Evolutionary conservation across 2,797 vertebrate genomes (phyloP).

Genomic region (Labeo calbasu): DNA sequence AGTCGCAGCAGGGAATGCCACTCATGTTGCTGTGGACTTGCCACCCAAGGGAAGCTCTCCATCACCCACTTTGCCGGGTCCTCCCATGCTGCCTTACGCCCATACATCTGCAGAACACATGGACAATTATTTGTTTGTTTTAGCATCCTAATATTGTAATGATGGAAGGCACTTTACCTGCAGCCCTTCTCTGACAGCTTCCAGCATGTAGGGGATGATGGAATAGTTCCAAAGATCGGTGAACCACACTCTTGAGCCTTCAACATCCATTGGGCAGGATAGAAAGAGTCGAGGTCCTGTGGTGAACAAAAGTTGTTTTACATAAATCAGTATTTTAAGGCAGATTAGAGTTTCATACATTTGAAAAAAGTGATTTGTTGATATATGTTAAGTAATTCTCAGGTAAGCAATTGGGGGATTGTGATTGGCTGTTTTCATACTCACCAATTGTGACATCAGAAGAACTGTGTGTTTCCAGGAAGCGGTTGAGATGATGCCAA

Average conservation of each 20-base stretch:
- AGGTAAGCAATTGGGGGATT: neutral
- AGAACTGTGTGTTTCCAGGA: constrained; percentile 88
- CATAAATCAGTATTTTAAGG: neutral
- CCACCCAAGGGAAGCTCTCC: constrained; percentile 85
- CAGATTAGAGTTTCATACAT: neutral
- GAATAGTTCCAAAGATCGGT: constrained; percentile 92
- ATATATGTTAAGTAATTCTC: too few relatives aligned
- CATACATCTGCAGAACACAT: constrained; percentile 77
- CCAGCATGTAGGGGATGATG: constrained; percentile 87
- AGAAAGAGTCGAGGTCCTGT: constrained; percentile 88
- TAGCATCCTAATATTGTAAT: neutral
- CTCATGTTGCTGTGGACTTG: constrained; percentile 80
- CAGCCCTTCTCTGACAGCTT: constrained; percentile 86
- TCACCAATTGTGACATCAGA: constrained; percentile 89
- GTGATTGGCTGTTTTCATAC: constrained; percentile 29
- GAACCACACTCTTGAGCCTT: constrained; percentile 89
- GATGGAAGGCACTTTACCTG: constrained; percentile 72
- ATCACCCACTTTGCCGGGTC: constrained; percentile 89
- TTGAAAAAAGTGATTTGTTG: neutral
- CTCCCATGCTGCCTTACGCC: constrained; percentile 84
- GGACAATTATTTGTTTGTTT: neutral
- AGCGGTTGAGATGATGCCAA: constrained; percentile 89
- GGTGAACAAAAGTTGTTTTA: neutral
- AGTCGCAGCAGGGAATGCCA: constrained; percentile 86
- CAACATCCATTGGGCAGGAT: constrained; percentile 88